phyloP scores from a whole-genome alignment of 2,797 vertebrate species.

The Poeciliopsis infans region DNA sequence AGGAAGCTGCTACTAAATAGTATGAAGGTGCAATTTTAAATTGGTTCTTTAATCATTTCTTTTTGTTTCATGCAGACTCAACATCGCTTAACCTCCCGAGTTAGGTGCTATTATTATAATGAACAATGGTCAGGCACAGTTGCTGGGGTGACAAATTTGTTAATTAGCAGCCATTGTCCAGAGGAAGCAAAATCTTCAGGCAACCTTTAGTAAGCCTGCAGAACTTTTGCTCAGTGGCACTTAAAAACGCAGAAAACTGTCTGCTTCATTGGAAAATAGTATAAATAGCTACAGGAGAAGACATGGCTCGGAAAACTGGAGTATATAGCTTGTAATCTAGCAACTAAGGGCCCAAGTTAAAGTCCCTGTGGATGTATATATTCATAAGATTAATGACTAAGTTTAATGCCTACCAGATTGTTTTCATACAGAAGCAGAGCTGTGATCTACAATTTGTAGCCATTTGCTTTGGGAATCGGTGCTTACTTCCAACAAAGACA shows the following conservation, averaged over 20 bases:
- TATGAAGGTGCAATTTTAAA: neutral
- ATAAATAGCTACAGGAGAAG: neutral
- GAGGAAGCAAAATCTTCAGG: neutral
- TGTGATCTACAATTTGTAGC: neutral
- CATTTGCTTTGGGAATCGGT: neutral
- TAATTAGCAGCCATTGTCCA: conserved; percentile 4
- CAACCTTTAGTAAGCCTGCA: neutral
- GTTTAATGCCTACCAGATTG: neutral
- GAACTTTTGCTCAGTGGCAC: neutral
- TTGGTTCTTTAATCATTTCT: neutral
- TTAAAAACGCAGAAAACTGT: neutral
- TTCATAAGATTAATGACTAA: neutral
- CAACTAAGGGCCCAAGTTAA: neutral
- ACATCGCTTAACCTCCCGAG: neutral
- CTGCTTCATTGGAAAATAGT: neutral
- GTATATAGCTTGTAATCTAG: neutral
- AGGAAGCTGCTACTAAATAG: neutral
- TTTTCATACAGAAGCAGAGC: neutral
- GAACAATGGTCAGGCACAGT: neutral
- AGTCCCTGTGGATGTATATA: neutral
- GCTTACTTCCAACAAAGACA: neutral
- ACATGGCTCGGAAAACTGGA: neutral
- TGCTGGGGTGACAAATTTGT: neutral
- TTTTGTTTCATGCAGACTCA: neutral
- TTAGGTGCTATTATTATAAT: neutral